phyloP scores from a whole-genome alignment of 2,888 invertebrate genomes.

The Mantis religiosa region DNA sequence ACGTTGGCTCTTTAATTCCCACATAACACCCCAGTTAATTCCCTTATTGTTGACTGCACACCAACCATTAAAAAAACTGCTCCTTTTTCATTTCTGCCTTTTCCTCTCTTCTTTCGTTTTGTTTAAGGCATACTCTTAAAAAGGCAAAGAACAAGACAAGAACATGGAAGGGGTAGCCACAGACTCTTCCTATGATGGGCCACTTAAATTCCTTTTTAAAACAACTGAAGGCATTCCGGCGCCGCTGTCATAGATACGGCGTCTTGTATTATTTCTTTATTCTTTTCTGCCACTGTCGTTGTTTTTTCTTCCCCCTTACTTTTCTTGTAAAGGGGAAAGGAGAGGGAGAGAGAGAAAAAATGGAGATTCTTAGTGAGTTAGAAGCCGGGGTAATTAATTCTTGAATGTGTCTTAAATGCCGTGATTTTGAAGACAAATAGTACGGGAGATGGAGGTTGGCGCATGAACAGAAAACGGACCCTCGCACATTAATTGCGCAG shows the following conservation, averaged over 20 bases:
- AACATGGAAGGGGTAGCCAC: constrained; percentile 2
- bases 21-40: constrained; percentile 16
- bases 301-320: not conserved
- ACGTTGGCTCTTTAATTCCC: constrained; percentile 1
- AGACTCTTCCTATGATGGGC: constrained; percentile 8
- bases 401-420: constrained; percentile 12
- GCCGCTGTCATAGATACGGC: constrained; percentile 9
- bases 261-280: constrained; percentile 14
- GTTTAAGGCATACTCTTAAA: not conserved
- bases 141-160: not conserved
- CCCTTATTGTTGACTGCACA: constrained; percentile 7
- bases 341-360: not conserved
- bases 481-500: not conserved
- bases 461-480: not conserved
- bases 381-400: constrained; percentile 14
- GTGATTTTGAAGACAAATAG: constrained; percentile 14
- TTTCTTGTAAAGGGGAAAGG: not conserved
- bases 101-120: not conserved
- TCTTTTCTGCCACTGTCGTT: not conserved
- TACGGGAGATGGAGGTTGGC: not conserved
- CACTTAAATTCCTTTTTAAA: constrained; percentile 15
- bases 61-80: not conserved
- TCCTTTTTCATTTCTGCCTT: not conserved
- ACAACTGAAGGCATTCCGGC: constrained; percentile 11
- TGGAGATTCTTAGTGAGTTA: constrained; percentile 9